Conservation (phyloP, 2,888 invertebrate genomes). For the Mycalesis mineus region DNA sequence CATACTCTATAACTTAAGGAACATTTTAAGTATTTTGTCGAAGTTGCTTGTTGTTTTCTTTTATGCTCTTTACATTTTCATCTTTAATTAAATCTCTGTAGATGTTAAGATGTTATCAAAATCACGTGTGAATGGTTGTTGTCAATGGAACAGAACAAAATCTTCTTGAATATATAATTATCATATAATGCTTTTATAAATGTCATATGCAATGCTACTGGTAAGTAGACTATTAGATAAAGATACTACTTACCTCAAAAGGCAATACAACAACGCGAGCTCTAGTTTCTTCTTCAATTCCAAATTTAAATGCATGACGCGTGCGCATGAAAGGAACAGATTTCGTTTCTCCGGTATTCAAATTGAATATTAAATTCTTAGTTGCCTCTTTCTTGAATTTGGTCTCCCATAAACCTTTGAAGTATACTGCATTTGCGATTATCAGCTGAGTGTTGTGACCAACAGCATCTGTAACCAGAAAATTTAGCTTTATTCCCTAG, state of each 20-base stretch:
- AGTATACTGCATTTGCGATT: constrained; percentile 83
- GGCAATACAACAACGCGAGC: constrained; percentile 80
- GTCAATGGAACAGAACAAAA: no score
- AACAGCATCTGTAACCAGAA: constrained; percentile 60
- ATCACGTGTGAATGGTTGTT: no score
- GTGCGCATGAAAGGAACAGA: constrained; percentile 81
- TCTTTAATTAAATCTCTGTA: no score
- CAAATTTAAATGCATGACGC: constrained; percentile 72
- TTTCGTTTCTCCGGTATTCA: constrained; percentile 57
- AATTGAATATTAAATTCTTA: constrained; percentile 70
- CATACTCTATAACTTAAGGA: no score
- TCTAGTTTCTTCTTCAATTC: constrained; percentile 70
- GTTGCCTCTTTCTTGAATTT: constrained; percentile 80
- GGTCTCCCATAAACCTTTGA: constrained; percentile 84
- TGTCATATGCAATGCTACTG: no score
- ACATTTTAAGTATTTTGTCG: no score
- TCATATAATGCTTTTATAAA: no score
- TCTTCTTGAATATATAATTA: no score
- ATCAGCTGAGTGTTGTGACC: constrained; percentile 77
- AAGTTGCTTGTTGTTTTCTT: no score
- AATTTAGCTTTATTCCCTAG: no score
- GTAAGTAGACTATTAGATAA: constrained; percentile 38
- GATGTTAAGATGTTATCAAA: no score
- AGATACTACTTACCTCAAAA: constrained; percentile 74
- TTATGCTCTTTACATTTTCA: no score